phyloP scores from a whole-genome alignment of 2,113 vertebrate genomes.

The Tympanuchus pallidicinctus region DNA sequence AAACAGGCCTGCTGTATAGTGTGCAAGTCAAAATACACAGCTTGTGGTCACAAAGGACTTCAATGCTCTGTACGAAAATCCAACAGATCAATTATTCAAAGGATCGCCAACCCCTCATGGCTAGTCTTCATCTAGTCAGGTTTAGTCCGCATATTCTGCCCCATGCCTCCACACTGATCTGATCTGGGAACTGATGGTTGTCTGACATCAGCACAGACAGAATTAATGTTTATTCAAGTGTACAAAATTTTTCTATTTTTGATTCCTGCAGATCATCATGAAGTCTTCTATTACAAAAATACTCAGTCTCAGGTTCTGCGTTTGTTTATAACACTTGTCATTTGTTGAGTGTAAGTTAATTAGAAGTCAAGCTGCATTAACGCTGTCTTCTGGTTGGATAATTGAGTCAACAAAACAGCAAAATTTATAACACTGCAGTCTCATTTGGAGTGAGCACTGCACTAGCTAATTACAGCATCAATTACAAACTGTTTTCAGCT shows the following conservation, averaged over 20 bases:
- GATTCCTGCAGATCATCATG: neutral
- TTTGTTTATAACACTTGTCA: neutral
- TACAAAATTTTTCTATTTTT: neutral
- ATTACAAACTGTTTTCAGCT: slow-evolving; percentile 38
- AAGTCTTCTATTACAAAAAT: neutral
- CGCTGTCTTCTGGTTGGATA: neutral
- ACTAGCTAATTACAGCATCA: slow-evolving; percentile 41
- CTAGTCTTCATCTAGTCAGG: neutral
- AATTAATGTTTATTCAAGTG: neutral
- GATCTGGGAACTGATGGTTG: neutral
- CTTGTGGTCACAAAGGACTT: neutral
- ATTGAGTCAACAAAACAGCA: neutral
- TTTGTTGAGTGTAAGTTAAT: neutral
- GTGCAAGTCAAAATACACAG: neutral
- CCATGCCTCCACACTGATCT: neutral
- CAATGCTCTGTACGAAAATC: neutral
- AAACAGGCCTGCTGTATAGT: neutral
- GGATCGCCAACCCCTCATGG: too few relatives aligned
- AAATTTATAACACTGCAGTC: slow-evolving; percentile 17
- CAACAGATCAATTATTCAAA: neutral
- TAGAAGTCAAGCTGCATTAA: neutral
- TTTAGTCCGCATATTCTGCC: neutral
- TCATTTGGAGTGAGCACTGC: neutral
- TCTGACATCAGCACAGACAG: neutral
- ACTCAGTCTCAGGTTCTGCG: neutral